Percentiles rank a stretch among this genome's conserved stretches.
Evolutionary conservation across 1,140 invertebrate genomes (phyloP).

Genomic region (Philaenus spumarius): DNA sequence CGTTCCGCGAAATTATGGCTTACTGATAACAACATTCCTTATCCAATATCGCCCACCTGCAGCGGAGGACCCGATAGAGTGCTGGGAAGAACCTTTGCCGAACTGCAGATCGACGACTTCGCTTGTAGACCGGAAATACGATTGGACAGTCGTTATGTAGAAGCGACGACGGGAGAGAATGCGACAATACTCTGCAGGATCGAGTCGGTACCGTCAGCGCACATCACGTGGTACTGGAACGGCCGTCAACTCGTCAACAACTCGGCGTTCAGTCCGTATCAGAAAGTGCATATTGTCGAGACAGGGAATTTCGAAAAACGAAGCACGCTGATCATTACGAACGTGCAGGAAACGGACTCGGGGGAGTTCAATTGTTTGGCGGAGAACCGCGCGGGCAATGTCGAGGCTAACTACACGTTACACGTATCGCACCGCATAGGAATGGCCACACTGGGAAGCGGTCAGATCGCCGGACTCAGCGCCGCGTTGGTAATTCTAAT

Average conservation of each 20-base stretch:
- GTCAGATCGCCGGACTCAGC: slow-evolving; percentile 78
- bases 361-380: slow-evolving; percentile 87
- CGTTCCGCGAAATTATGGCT: slow-evolving; percentile 79
- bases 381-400: slow-evolving; percentile 83
- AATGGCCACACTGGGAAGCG: slow-evolving; percentile 70
- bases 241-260: slow-evolving; percentile 72
- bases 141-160: slow-evolving; percentile 64
- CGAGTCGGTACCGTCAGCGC: slow-evolving; percentile 70
- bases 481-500: slow-evolving; percentile 73
- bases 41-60: slow-evolving; percentile 66
- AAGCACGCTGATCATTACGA: slow-evolving; percentile 74
- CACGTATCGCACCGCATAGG: slow-evolving; percentile 69
- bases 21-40: slow-evolving; percentile 72
- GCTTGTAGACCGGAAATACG: slow-evolving; percentile 79
- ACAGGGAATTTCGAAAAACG: slow-evolving; percentile 60
- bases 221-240: slow-evolving; percentile 82
- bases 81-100: slow-evolving; percentile 60
- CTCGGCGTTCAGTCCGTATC: slow-evolving; percentile 69
- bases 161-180: slow-evolving; percentile 72
- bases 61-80: slow-evolving; percentile 57
- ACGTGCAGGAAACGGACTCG: slow-evolving; percentile 80
- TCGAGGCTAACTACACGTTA: slow-evolving; percentile 86
- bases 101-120: slow-evolving; percentile 73
- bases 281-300: slow-evolving; percentile 73
- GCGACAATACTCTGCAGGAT: slow-evolving; percentile 75